Percentiles rank a stretch among this genome's conserved stretches.
These are phyloP conservation scores for Sinocyclocheilus rhinocerous DNA, from an alignment of 2,113 vertebrate species.

Conservation along the genomic window DNA sequence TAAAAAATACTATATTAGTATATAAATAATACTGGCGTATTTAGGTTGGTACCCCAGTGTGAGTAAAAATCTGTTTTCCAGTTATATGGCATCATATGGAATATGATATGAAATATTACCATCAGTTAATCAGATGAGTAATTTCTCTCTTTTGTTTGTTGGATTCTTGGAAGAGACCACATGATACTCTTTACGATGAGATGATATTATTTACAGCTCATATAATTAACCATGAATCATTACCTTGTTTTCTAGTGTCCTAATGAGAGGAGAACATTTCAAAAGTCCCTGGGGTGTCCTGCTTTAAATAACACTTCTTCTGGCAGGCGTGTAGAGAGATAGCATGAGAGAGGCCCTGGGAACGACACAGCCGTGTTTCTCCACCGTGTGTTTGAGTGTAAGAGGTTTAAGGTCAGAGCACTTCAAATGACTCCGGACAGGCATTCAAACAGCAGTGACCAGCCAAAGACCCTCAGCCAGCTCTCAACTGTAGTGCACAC, in stretches of 20 bases:
- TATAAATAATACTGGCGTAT: background rate
- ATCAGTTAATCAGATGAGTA: background rate
- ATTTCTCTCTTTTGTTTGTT: background rate
- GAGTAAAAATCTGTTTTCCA: background rate
- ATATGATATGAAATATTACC: background rate
- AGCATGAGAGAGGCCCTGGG: background rate
- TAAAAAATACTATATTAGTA: background rate
- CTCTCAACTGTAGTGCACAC: background rate
- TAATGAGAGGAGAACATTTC: background rate
- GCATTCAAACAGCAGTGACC: background rate
- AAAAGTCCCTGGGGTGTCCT: conserved; percentile 16
- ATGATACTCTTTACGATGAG: background rate
- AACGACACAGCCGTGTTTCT: background rate
- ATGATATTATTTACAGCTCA: conserved; percentile 12
- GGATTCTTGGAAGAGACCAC: background rate
- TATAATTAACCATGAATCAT: background rate
- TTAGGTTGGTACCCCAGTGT: background rate
- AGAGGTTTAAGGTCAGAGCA: conserved; percentile 14
- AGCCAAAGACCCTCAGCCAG: background rate
- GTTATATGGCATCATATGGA: background rate
- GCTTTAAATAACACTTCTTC: conserved; percentile 26
- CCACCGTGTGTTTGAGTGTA: conserved; percentile 13
- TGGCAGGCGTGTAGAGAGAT: conserved; percentile 1
- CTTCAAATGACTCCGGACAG: conserved; percentile 1
- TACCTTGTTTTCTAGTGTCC: background rate